These are phyloP conservation scores for Zapus hudsonius DNA, from an alignment of 2,113 vertebrate genomes.

Conservation along the genomic window DNA sequence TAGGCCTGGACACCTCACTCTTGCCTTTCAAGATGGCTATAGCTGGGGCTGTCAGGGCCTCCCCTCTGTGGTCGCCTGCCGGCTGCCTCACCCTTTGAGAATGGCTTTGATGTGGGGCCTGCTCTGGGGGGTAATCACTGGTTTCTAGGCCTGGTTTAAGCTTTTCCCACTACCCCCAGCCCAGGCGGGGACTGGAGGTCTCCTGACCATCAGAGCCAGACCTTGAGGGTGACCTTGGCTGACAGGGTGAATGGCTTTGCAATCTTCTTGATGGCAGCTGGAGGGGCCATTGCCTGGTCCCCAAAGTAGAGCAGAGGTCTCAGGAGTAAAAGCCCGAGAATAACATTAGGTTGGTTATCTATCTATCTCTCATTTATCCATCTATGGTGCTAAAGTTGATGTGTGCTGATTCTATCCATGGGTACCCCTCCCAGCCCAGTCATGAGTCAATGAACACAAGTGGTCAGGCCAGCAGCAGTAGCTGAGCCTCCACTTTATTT, in stretches of 20 bases:
- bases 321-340: background rate
- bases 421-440: too few species aligned
- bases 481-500: too few species aligned
- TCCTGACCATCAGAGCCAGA: constrained; percentile 20
- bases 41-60: constrained; percentile 17
- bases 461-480: too few species aligned
- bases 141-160: constrained; percentile 57
- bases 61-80: constrained; percentile 57
- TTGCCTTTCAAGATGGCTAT: constrained; percentile 9
- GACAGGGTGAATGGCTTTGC: background rate
- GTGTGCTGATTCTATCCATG: too few species aligned
- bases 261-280: background rate
- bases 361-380: too few species aligned
- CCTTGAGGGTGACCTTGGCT: constrained; percentile 31
- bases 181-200: constrained; percentile 41
- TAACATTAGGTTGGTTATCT: too few species aligned
- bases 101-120: constrained; percentile 78
- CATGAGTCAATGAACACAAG: too few species aligned
- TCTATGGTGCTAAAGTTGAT: too few species aligned
- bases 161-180: constrained; percentile 60
- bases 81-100: constrained; percentile 70
- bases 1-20: background rate
- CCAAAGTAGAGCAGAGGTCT: background rate
- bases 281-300: background rate
- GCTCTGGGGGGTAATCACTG: constrained; percentile 68